phyloP scores from a whole-genome alignment of 2,797 vertebrate species.

The Orestias chungarensis region DNA sequence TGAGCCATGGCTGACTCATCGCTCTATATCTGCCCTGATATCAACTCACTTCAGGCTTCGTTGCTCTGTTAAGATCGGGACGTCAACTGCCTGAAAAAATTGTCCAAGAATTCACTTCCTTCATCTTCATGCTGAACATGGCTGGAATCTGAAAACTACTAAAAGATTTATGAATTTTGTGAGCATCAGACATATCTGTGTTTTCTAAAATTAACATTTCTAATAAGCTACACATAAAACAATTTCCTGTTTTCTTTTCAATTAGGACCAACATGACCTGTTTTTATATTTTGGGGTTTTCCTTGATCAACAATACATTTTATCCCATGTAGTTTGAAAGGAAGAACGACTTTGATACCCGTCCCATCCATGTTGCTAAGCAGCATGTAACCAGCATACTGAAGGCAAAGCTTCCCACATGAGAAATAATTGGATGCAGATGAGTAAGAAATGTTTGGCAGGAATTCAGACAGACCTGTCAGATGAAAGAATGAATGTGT shows the following conservation, averaged over 20 bases:
- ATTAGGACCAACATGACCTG: conserved; percentile 3
- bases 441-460: conserved; percentile 58
- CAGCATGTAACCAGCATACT: conserved; percentile 57
- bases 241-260: not conserved
- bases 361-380: conserved; percentile 69
- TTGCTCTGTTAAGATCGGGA: conserved; percentile 48
- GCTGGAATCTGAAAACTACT: conserved; percentile 28
- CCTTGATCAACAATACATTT: conserved; percentile 44
- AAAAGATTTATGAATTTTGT: not conserved
- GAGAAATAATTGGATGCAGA: conserved; percentile 64
- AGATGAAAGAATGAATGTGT: conserved; percentile 25
- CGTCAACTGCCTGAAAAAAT: conserved; percentile 47
- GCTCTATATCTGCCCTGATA: conserved; percentile 53
- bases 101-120: conserved; percentile 44
- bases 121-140: conserved; percentile 11
- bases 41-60: conserved; percentile 56
- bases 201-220: conserved; percentile 1
- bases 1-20: conserved; percentile 71
- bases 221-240: not conserved
- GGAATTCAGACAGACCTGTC: conserved; percentile 30
- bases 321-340: conserved; percentile 29
- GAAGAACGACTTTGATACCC: conserved; percentile 27
- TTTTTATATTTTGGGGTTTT: conserved; percentile 14
- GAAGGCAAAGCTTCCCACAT: conserved; percentile 48
- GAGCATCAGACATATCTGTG: not conserved